Percentiles rank a stretch among this genome's conserved stretches.
Conservation (phyloP, 2,797 vertebrate species). For the Lindbergichthys nudifrons region DNA sequence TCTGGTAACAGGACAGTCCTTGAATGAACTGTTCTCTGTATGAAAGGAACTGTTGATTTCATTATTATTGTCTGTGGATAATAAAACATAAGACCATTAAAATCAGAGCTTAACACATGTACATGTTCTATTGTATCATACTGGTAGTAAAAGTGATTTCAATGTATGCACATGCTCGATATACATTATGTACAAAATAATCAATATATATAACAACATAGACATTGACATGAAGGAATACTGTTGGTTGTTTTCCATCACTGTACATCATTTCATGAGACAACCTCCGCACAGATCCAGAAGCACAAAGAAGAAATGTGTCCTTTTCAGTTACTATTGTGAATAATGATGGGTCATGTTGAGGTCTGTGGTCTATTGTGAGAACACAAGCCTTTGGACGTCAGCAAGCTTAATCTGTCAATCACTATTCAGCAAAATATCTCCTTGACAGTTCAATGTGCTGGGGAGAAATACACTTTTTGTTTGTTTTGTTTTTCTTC, state of each 20-base stretch:
- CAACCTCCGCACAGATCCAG: conserved; percentile 18
- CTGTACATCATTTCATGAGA: conserved; percentile 50
- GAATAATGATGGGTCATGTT: conserved; percentile 22
- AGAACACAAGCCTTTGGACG: conserved; percentile 20
- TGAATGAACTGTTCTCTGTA: conserved; percentile 11
- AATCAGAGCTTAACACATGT: conserved; percentile 60
- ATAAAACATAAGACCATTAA: conserved; percentile 1
- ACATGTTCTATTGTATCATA: conserved; percentile 62
- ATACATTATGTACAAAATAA: conserved; percentile 83
- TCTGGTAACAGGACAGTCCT: conserved; percentile 13
- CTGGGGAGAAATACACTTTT: not conserved
- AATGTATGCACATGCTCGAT: conserved; percentile 82
- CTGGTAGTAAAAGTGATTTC: conserved; percentile 71
- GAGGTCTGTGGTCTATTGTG: conserved; percentile 14
- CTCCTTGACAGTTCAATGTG: not conserved
- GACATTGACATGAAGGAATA: conserved; percentile 68
- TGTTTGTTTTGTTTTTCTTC: not conserved
- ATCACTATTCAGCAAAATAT: conserved; percentile 19
- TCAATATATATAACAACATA: conserved; percentile 68
- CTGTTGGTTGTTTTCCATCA: conserved; percentile 55
- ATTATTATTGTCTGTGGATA: conserved; percentile 17
- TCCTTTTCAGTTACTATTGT: conserved; percentile 39
- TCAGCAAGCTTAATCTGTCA: conserved; percentile 42
- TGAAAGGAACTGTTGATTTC: conserved; percentile 15
- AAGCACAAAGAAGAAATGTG: conserved; percentile 14